phyloP scores from a whole-genome alignment of 1,140 invertebrate species.

The Leptopilina boulardi region DNA sequence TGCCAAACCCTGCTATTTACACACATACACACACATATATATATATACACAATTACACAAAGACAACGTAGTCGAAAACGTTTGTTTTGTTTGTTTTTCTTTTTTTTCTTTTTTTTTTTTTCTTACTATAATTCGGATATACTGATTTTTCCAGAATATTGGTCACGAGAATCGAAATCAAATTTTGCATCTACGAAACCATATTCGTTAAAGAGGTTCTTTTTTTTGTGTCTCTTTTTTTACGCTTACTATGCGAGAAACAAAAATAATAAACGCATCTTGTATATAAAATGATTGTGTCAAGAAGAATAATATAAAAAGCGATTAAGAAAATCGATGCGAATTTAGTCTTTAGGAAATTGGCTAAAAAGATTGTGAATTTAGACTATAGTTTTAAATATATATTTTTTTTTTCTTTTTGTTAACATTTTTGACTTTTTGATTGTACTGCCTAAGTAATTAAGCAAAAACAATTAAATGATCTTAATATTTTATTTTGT shows the following conservation, averaged over 20 bases:
- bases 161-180: conserved; percentile 44
- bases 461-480: background rate
- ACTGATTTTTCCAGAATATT: conserved; percentile 68
- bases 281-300: conserved; percentile 19
- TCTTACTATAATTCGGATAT: conserved; percentile 40
- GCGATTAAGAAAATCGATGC: background rate
- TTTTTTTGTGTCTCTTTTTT: background rate
- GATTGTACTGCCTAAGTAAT: background rate
- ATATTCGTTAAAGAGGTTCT: background rate
- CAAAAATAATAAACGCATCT: background rate
- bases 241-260: background rate
- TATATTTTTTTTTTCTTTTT: background rate
- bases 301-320: background rate
- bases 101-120: conserved; percentile 45
- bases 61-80: conserved; percentile 60
- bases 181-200: background rate
- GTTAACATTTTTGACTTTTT: background rate
- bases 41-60: too few relatives aligned
- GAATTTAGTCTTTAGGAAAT: background rate
- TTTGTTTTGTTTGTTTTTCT: conserved; percentile 41
- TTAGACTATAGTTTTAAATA: background rate
- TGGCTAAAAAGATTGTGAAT: background rate
- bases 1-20: conserved; percentile 68
- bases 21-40: too few relatives aligned
- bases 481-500: background rate